Base-by-base conservation (phyloP, 2,113 vertebrate species). In the Myrmecobius fasciatus region DNA sequence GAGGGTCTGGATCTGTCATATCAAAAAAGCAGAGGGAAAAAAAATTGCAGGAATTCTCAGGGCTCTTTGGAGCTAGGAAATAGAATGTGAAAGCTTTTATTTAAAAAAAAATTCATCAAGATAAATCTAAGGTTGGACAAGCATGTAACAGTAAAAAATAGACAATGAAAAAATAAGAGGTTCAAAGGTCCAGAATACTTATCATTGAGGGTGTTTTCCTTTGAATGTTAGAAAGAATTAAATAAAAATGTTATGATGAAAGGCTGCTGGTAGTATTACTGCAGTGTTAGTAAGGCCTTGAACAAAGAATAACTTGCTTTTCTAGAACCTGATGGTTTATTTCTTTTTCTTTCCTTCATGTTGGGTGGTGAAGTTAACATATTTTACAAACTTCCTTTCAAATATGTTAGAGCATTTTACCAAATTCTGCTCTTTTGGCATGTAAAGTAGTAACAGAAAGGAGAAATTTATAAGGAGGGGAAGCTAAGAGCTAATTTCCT, bases 1-100 rank as follows among this genome's bases (percentile, higher is more conserved):
- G 52, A 91, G 93, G 43, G 1, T n/a, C 26, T 88, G 2, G 60
- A 75, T 60, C 67, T 92, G 94, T n/a, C 54, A 51, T 89, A 7
- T 17, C 24, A 92, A 75, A 54, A 94, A 93, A 83, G 51, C 51
- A 91, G 47, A 56, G n/a, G 60, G 48, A 67, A 83, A 51, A 51
- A 53, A 94, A 93, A 94, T 94, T 90, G 92, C 36, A n/a, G 83
- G 26, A 92, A 92, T 94, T 56, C 25, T 5, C 9, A 93, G 52
- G 36, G 7, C 89, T 95, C 26, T 53, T 96, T 83, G 83, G 47
- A 92, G 31, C 14, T 93, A 51, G 47, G 10, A 95, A 96, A 91
- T 20, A 60, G 7, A 5, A 94, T 52, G 25, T n/a, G 95, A n/a
- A 95, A 92, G 60, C 3, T 24, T 92, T 83, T 28, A 53, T 91